These are phyloP conservation scores for Acropora yongei DNA, from an alignment of 64 coral and sea anemone species.

Conservation along the genomic window DNA sequence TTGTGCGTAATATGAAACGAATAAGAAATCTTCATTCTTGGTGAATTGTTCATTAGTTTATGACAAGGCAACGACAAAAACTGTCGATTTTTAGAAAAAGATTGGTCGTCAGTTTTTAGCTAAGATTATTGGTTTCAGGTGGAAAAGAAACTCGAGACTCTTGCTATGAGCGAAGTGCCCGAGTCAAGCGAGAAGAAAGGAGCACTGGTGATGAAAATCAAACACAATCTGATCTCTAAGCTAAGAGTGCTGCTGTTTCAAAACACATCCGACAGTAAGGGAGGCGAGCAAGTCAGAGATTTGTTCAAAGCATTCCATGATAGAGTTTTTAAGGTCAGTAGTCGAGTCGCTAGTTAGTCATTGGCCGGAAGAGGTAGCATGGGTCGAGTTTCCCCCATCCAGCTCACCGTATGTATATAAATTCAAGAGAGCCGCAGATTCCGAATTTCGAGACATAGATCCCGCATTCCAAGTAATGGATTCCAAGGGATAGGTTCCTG, in stretches of 20 bases:
- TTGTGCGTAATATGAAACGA: too few species aligned
- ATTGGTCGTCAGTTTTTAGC: background rate
- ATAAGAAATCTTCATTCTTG: background rate
- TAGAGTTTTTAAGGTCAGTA: slow-evolving; percentile 7
- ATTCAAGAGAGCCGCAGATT: too few species aligned
- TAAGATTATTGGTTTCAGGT: slow-evolving; percentile 29
- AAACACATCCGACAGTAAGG: slow-evolving; percentile 57
- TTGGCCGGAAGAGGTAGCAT: too few species aligned
- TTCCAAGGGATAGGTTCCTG: too few species aligned
- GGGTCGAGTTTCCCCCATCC: too few species aligned
- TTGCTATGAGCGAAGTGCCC: slow-evolving; percentile 58
- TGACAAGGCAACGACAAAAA: background rate
- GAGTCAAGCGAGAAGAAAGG: slow-evolving; percentile 57
- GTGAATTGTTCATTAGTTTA: background rate
- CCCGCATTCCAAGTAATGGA: too few species aligned
- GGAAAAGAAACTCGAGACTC: slow-evolving; percentile 50
- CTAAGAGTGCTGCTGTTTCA: slow-evolving; percentile 66
- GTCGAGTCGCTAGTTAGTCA: background rate
- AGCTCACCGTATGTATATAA: too few species aligned
- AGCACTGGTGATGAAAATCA: slow-evolving; percentile 48
- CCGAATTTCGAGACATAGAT: too few species aligned
- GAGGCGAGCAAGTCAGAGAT: slow-evolving; percentile 71
- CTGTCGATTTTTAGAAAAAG: too few species aligned
- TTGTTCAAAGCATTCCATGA: slow-evolving; percentile 54
- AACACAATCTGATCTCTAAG: slow-evolving; percentile 45